phyloP scores from a whole-genome alignment of 2,797 vertebrate genomes.

The Xiphorhynchus erythropygius region DNA sequence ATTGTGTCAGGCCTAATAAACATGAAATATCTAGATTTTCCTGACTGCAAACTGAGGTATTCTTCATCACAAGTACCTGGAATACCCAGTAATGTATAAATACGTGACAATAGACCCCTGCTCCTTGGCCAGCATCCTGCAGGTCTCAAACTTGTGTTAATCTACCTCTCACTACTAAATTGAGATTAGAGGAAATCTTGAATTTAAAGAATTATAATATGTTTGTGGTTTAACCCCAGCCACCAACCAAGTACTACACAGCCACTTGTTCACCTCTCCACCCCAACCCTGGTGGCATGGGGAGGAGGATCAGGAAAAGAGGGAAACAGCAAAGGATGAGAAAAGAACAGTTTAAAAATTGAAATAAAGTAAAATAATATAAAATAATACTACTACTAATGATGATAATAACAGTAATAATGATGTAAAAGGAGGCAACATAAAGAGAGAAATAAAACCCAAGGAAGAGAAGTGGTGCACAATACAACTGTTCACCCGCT shows the following conservation, averaged over 20 bases:
- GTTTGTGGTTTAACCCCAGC: neutral
- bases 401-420: neutral
- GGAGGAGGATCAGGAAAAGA: neutral
- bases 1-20: neutral
- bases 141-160: neutral
- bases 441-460: neutral
- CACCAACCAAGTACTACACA: neutral
- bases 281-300: fast-evolving
- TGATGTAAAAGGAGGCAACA: neutral
- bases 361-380: neutral
- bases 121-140: neutral
- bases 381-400: neutral
- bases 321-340: fast-evolving
- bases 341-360: neutral
- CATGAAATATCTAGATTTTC: neutral
- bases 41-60: neutral
- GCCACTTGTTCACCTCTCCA: fast-evolving
- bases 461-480: neutral
- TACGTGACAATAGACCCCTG: neutral
- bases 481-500: neutral
- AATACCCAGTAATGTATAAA: neutral
- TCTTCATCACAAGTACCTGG: neutral
- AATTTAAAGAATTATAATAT: neutral
- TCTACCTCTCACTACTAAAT: neutral
- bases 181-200: neutral